phyloP scores from a whole-genome alignment of 2,888 invertebrate genomes.

The Nasonovia ribisnigri region DNA sequence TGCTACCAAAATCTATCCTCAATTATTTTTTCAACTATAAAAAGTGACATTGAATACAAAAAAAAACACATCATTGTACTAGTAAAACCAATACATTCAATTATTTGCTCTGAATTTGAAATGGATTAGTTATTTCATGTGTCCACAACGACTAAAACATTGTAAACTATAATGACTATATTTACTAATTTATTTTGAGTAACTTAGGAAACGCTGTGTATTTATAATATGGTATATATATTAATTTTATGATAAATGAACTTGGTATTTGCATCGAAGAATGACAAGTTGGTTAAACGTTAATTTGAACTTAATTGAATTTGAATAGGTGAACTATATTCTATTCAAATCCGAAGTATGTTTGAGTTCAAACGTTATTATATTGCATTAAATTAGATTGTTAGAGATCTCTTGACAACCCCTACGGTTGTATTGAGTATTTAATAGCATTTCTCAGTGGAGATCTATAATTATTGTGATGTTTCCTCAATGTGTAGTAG shows the following conservation, averaged over 20 bases:
- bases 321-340: slow-evolving; percentile 11
- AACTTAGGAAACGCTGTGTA: neutral
- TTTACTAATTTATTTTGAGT: neutral
- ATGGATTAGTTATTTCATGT: neutral
- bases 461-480: too few relatives aligned
- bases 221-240: neutral
- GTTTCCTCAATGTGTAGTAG: neutral
- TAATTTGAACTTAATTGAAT: slow-evolving; percentile 29
- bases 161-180: neutral
- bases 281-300: neutral
- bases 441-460: too few relatives aligned
- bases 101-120: neutral
- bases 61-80: neutral
- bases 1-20: neutral
- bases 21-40: neutral
- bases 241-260: neutral
- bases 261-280: neutral
- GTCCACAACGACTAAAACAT: neutral
- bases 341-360: neutral
- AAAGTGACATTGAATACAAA: neutral
- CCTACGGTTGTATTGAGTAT: neutral
- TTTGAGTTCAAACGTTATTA: neutral
- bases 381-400: neutral
- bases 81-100: neutral
- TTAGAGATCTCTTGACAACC: neutral